Evolutionary conservation across 2,888 invertebrate genomes (phyloP), one percentile per base, ranked within the genome.

Genomic region (Chaetoderma sp.): DNA sequence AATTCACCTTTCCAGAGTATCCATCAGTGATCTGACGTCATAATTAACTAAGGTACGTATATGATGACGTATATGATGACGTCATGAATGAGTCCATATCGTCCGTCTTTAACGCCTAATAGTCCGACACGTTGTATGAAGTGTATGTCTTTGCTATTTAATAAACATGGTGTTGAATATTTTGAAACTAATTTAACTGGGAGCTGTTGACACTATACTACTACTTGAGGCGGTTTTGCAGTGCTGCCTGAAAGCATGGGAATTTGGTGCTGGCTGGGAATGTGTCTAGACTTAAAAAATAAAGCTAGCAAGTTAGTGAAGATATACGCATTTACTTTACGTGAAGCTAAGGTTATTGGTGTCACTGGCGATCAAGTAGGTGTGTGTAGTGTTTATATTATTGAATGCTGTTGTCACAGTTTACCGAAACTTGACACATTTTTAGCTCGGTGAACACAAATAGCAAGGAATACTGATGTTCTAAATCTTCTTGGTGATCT

Each of bases 161-260:
- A n/a, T n/a, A n/a, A n/a, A n/a, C n/a, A n/a, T n/a, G n/a, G n/a
- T n/a, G n/a, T n/a, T n/a, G n/a, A n/a, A n/a, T n/a, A n/a, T n/a
- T n/a, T n/a, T n/a, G n/a, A n/a, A n/a, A n/a, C n/a, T n/a, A n/a
- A n/a, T n/a, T n/a, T n/a, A n/a, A n/a, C n/a, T n/a, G n/a, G n/a
- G n/a, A n/a, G n/a, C n/a, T n/a, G n/a, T n/a, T n/a, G n/a, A n/a
- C n/a, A n/a, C n/a, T n/a, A n/a, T n/a, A n/a, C n/a, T n/a, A 47
- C 44, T 16, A 58, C 58, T 45, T 13, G 6, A 10, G 13, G 52
- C 21, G 13, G 28, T 23, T 5, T 21, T 23, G 52, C 21, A 27
- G 28, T 58, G 6, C 44, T 58, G 13, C n/a, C n/a, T 16, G 44
- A 13, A 58, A 58, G 4, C 58, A 58, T 58, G 58, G 44, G 13